Conservation (phyloP, 1,140 invertebrate species). For the Macrosteles quadrilineatus region DNA sequence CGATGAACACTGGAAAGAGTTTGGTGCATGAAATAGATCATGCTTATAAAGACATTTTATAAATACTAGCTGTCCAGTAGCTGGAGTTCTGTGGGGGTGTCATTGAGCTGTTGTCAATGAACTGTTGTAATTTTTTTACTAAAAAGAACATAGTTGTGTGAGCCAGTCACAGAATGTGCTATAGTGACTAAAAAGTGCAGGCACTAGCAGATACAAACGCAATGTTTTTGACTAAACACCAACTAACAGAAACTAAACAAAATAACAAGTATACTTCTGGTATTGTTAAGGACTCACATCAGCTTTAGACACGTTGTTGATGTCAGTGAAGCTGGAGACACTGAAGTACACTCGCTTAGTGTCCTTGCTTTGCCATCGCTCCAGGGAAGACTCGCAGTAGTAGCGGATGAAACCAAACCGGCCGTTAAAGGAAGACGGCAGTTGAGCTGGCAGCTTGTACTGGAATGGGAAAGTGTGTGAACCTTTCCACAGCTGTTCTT, state of each 20-base stretch:
- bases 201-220: too few species aligned
- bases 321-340: conserved; percentile 43
- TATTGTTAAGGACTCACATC: conserved; percentile 39
- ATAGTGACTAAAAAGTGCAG: too few species aligned
- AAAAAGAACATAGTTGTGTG: too few species aligned
- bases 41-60: neutral
- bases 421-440: conserved; percentile 55
- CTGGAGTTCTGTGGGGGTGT: neutral
- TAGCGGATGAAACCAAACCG: conserved; percentile 53
- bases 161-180: too few species aligned
- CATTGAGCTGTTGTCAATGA: too few species aligned
- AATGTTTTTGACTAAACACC: too few species aligned
- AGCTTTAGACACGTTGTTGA: conserved; percentile 45
- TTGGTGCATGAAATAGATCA: too few species aligned
- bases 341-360: conserved; percentile 43
- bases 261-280: too few species aligned
- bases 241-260: too few species aligned
- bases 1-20: conserved; percentile 34
- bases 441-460: conserved; percentile 52
- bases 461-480: conserved; percentile 53
- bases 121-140: too few species aligned
- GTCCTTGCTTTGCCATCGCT: conserved; percentile 48
- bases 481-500: conserved; percentile 48
- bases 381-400: conserved; percentile 51
- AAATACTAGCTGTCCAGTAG: neutral